phyloP scores from a whole-genome alignment of 2,113 vertebrate species.

The Hyperoodon ampullatus region DNA sequence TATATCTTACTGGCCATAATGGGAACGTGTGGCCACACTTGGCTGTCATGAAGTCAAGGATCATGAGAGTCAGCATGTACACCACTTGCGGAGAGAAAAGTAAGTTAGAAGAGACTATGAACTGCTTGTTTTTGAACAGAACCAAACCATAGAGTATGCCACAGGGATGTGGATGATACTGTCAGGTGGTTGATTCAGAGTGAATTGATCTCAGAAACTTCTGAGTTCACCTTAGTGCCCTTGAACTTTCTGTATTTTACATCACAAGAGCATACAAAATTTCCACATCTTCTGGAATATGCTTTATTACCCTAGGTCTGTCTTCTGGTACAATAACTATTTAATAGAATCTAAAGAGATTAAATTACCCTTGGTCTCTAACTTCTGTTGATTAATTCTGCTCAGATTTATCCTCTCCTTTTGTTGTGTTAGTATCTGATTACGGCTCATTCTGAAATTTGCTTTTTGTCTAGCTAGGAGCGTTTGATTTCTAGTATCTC shows the following conservation, averaged over 20 bases:
- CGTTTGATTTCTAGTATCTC: not conserved
- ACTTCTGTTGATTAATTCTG: not conserved
- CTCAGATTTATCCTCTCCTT: not conserved
- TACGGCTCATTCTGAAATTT: not conserved
- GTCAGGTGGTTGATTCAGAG: not conserved
- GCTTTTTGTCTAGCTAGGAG: not conserved
- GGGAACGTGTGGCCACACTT: not conserved
- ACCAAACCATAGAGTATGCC: not conserved
- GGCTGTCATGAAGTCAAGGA: not conserved
- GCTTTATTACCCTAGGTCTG: not conserved
- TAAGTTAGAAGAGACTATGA: not conserved
- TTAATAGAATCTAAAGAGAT: not conserved
- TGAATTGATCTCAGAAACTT: not conserved
- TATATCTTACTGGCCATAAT: not conserved
- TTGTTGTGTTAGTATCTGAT: not conserved
- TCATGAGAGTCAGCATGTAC: not conserved
- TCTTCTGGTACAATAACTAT: not conserved
- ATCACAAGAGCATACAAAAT: not conserved
- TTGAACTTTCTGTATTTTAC: not conserved
- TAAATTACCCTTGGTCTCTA: not conserved
- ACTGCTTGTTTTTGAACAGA: not conserved
- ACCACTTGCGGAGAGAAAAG: not conserved
- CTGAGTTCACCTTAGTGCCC: no score
- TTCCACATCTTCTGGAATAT: not conserved
- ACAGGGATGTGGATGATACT: no score